phyloP scores from a whole-genome alignment of 2,797 vertebrate species.

The Leptodactylus fallax region DNA sequence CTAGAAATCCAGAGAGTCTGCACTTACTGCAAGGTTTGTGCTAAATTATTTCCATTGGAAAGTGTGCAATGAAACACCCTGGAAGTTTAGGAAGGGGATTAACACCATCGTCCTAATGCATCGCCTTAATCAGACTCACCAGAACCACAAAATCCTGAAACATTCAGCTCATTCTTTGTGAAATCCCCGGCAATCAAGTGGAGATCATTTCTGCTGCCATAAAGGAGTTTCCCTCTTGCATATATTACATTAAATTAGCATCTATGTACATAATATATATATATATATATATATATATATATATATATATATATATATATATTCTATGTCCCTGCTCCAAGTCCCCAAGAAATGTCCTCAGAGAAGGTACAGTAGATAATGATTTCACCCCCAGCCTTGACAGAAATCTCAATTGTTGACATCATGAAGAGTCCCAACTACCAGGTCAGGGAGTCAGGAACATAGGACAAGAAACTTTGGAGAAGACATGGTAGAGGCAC shows the following conservation, averaged over 20 bases:
- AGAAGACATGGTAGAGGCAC: too few species aligned
- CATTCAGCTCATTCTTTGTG: slow-evolving; percentile 19
- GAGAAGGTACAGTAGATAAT: too few species aligned
- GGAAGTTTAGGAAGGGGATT: slow-evolving; percentile 48
- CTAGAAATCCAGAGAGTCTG: slow-evolving; percentile 13
- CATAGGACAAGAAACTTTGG: too few species aligned
- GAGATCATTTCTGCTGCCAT: slow-evolving; percentile 12
- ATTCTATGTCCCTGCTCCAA: too few species aligned
- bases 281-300: too few species aligned
- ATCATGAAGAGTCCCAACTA: too few species aligned
- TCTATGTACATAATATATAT: not conserved
- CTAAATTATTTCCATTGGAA: slow-evolving; percentile 50
- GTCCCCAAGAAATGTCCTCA: too few species aligned
- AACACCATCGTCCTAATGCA: slow-evolving; percentile 46
- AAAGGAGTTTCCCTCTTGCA: not conserved
- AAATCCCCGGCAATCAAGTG: slow-evolving; percentile 48
- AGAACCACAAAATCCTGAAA: slow-evolving; percentile 50
- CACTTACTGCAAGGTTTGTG: slow-evolving; percentile 19
- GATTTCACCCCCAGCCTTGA: too few species aligned
- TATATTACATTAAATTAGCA: not conserved
- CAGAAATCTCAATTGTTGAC: too few species aligned
- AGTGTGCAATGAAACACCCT: slow-evolving; percentile 53
- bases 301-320: too few species aligned
- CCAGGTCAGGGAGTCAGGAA: too few species aligned
- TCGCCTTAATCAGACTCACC: slow-evolving; percentile 42